phyloP scores from a whole-genome alignment of 2,888 invertebrate species.

The Heliconius aoede region DNA sequence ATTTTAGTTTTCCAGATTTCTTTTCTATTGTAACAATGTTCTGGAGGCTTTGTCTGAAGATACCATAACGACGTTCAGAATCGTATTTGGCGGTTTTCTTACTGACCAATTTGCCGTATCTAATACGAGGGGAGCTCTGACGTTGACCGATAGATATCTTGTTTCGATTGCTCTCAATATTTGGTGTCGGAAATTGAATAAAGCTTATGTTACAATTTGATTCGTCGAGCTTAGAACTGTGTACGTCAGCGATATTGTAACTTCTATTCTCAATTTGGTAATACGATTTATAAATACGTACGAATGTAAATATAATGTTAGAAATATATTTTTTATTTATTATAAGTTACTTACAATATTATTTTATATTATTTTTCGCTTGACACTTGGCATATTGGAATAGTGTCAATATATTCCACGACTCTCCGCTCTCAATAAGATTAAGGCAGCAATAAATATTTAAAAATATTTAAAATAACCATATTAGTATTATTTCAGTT shows the following conservation, averaged over 20 bases:
- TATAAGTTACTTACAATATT: background rate
- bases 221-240: background rate
- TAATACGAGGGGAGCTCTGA: constrained; percentile 41
- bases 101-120: constrained; percentile 42
- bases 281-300: background rate
- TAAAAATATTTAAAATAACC: too few species aligned
- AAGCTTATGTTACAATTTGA: constrained; percentile 20
- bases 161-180: constrained; percentile 40
- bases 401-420: too few species aligned
- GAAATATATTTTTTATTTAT: background rate
- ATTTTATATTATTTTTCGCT: too few species aligned
- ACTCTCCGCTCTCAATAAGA: too few species aligned
- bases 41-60: background rate
- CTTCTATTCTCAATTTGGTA: constrained; percentile 1
- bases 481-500: background rate
- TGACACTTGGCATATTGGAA: too few species aligned
- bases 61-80: background rate
- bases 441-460: too few species aligned
- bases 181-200: constrained; percentile 31
- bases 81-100: constrained; percentile 23
- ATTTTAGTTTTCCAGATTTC: background rate
- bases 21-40: background rate
- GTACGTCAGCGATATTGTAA: constrained; percentile 1
- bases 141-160: constrained; percentile 44
- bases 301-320: background rate